These are phyloP conservation scores for Alcedo quadribrachys DNA, from an alignment of 2,797 vertebrate species.

Conservation along the genomic window DNA sequence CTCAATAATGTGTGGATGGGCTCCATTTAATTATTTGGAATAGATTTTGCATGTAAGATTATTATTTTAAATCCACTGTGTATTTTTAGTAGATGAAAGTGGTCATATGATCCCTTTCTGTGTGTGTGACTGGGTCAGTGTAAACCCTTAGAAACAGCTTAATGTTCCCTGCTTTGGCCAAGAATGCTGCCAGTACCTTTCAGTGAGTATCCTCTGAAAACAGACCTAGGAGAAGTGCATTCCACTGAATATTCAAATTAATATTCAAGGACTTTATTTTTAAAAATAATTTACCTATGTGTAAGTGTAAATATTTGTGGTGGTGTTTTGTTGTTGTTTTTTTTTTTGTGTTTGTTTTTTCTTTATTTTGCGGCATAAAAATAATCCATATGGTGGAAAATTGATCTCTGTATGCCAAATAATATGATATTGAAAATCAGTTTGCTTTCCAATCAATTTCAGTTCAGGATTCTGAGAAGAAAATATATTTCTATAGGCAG, in stretches of 20 bases:
- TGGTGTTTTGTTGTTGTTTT: too few relatives aligned
- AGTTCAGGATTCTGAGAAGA: neutral
- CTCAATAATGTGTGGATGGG: neutral
- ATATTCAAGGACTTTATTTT: neutral
- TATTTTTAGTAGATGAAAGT: conserved; percentile 8
- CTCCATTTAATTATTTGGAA: neutral
- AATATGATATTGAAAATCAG: neutral
- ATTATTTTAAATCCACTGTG: neutral
- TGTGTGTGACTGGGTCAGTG: neutral
- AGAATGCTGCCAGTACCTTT: neutral
- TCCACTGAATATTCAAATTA: neutral
- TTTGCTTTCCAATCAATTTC: conserved; percentile 2
- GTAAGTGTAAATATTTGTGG: neutral
- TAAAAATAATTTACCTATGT: neutral
- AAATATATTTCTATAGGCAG: neutral
- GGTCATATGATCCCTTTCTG: neutral
- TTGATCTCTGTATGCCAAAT: neutral
- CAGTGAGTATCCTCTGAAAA: neutral
- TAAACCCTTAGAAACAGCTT: neutral
- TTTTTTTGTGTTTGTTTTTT: too few relatives aligned
- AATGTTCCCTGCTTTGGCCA: neutral
- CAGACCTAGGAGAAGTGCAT: neutral
- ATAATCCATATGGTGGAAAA: neutral
- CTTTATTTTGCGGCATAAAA: neutral
- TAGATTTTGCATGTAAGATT: neutral